Evolutionary conservation across 2,888 invertebrate genomes (phyloP).

Genomic region (Chaetogeoica ovagalla): DNA sequence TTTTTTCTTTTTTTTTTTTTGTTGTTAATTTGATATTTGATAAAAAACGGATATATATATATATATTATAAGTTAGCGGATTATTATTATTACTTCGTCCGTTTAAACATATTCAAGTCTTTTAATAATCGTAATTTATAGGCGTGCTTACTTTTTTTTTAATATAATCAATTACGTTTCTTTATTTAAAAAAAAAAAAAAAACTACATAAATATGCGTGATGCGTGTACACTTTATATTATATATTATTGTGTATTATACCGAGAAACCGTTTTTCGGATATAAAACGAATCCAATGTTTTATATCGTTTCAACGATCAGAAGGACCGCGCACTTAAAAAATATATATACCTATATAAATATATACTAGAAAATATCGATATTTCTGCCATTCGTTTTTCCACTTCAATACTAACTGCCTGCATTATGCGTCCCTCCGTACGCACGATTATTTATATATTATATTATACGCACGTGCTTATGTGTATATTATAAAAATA

Average conservation of each 20-base stretch:
- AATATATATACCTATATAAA: too few species aligned
- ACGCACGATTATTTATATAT: too few species aligned
- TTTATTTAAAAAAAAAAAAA: slow-evolving; percentile 1
- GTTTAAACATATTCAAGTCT: not conserved
- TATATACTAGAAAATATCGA: too few species aligned
- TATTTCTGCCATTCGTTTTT: slow-evolving; percentile 17
- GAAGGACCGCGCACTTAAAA: not conserved
- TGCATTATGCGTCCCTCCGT: not conserved
- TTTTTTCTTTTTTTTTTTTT: too few species aligned
- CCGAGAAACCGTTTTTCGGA: not conserved
- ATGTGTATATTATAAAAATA: not conserved
- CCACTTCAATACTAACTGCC: not conserved
- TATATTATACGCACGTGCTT: not conserved
- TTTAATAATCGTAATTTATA: too few species aligned
- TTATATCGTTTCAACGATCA: slow-evolving; percentile 14
- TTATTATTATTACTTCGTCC: not conserved
- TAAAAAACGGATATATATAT: not conserved
- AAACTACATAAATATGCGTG: not conserved
- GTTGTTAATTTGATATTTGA: too few species aligned
- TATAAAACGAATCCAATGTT: slow-evolving; percentile 20
- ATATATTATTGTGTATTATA: not conserved
- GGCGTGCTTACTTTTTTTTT: not conserved
- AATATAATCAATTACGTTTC: slow-evolving; percentile 15
- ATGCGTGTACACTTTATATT: not conserved
- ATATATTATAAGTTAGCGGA: not conserved